Conservation (phyloP, 2,888 invertebrate genomes). For the Macaria notata region DNA sequence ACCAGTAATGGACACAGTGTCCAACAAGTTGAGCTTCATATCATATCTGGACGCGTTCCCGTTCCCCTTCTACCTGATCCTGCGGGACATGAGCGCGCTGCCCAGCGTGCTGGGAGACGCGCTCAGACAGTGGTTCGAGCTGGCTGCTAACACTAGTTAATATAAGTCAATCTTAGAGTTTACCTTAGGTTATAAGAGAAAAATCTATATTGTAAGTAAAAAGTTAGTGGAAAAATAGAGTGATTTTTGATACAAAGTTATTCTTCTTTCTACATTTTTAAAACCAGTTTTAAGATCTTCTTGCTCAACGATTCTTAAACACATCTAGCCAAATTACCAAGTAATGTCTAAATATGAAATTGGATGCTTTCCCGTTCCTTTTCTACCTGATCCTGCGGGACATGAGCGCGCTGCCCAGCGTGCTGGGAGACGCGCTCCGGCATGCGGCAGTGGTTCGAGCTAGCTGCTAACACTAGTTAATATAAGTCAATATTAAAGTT, state of each 20-base stretch:
- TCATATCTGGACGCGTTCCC: constrained; percentile 98
- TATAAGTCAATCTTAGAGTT: neutral
- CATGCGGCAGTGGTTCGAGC: constrained; percentile 99
- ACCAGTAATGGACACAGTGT: constrained; percentile 89
- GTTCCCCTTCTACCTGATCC: constrained; percentile 98
- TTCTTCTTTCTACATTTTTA: too few relatives aligned
- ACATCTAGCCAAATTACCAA: too few relatives aligned
- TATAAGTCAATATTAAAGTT: constrained; percentile 3
- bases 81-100: constrained; percentile 93
- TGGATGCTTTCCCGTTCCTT: constrained; percentile 98
- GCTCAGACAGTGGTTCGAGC: constrained; percentile 98
- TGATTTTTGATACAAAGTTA: too few relatives aligned
- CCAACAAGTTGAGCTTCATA: constrained; percentile 84
- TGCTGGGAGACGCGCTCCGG: constrained; percentile 97
- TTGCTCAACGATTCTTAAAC: too few relatives aligned
- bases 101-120: constrained; percentile 97
- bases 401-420: constrained; percentile 92
- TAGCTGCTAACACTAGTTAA: constrained; percentile 86
- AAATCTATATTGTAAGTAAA: too few relatives aligned
- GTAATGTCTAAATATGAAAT: too few relatives aligned
- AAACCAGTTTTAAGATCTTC: too few relatives aligned
- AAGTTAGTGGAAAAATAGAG: too few relatives aligned
- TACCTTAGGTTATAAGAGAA: neutral
- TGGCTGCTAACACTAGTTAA: constrained; percentile 86
- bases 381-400: constrained; percentile 97